Evolutionary conservation across 2,113 vertebrate species (phyloP), one percentile per base, ranked within the genome.

Genomic region (Callipepla squamata): DNA sequence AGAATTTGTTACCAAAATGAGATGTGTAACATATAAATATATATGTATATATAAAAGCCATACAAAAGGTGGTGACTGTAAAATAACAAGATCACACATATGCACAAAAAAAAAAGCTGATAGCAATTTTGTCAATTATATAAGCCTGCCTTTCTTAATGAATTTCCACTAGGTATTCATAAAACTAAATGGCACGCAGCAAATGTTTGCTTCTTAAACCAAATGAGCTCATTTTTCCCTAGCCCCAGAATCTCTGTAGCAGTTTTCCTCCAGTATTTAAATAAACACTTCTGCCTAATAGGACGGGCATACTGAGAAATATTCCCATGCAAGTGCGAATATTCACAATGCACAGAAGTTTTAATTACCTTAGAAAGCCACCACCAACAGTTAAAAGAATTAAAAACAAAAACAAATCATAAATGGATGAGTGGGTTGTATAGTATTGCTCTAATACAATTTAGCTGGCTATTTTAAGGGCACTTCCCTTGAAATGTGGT

Each of bases 401-500:
- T 95, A 95, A 97, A 96, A 92, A 42, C 92, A 86, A 89, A 76
- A 91, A 57, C 83, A 90, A 76, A 88, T 96, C 93, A 86, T 95
- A 92, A 96, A 94, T 62, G 91, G 95, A 25, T 79, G 96, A 91
- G 87, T 69, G 87, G 90, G 12, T 67, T 85, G 86, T 90, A 89
- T 75, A 38, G 80, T 44, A 63, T 66, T 78, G 92, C 95, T 82
- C 81, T 95, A 38, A 87, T 73, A 93, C 95, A 92, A 95, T 96
- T 96, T 94, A 93, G 94, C 94, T 95, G 70, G 96, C 95, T 96
- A 80, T 96, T 97, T 96, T 97, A 97, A 96, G 97, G 96, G 93
- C 87, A 89, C 96, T 97, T 97, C 96, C 96, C 97, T 96, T 97
- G 97, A 96, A 98, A 97, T 94, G 93, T 90, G 97, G 98, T 97